Conservation (phyloP, 2,888 invertebrate species). For the Lasius fuliginosus region DNA sequence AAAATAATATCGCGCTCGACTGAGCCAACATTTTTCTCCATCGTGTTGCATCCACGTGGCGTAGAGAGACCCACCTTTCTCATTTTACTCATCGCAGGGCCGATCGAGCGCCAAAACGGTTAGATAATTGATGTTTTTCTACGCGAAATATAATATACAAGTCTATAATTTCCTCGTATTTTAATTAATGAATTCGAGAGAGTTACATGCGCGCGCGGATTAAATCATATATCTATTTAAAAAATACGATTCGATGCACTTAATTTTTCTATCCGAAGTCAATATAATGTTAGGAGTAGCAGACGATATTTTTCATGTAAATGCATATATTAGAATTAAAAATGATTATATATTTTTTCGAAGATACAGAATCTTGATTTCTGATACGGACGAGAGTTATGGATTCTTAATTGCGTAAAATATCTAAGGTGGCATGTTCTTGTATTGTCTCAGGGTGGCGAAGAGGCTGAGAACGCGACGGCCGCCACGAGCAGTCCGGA, state of each 20-base stretch:
- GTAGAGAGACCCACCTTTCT: conserved; percentile 22
- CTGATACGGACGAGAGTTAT: neutral
- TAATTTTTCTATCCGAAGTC: neutral
- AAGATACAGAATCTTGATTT: neutral
- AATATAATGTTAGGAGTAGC: neutral
- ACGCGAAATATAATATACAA: neutral
- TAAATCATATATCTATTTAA: neutral
- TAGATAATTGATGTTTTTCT: neutral
- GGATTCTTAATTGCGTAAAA: neutral
- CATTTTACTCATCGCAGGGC: neutral
- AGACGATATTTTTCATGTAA: neutral
- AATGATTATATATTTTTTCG: neutral
- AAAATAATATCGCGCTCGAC: conserved; percentile 76
- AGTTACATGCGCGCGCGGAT: no score
- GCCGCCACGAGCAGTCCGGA: conserved; percentile 77
- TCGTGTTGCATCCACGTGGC: conserved; percentile 44
- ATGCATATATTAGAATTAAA: neutral
- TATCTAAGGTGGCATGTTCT: neutral
- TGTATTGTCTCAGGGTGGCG: conserved; percentile 81
- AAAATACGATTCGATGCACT: neutral
- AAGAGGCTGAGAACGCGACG: conserved; percentile 79
- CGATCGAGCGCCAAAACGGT: conserved; percentile 11
- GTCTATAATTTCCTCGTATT: neutral
- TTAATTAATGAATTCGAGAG: neutral
- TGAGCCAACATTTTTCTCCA: conserved; percentile 67